phyloP scores from a whole-genome alignment of 1,140 invertebrate genomes.

The Harlomillsia oculata region DNA sequence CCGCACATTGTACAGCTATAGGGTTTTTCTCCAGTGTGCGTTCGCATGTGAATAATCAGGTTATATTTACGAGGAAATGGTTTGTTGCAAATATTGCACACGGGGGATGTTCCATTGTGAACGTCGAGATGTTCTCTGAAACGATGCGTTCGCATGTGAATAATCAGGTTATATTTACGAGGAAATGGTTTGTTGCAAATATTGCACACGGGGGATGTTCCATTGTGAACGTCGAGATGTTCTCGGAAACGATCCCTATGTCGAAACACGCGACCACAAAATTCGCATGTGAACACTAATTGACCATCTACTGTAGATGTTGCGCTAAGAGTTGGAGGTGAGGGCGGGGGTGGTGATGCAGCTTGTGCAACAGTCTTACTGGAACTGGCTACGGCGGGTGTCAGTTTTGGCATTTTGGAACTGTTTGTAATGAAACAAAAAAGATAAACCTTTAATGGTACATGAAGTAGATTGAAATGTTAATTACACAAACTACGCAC shows the following conservation, averaged over 20 bases:
- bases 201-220: not conserved
- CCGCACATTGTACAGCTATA: slow-evolving; percentile 53
- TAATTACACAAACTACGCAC: too few species aligned
- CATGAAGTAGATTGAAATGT: too few species aligned
- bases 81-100: not conserved
- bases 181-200: slow-evolving; percentile 16
- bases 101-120: not conserved
- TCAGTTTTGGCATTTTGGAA: too few species aligned
- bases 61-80: slow-evolving; percentile 6
- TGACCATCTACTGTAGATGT: too few species aligned
- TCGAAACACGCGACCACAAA: not conserved
- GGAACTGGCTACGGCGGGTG: too few species aligned
- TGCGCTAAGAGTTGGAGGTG: too few species aligned
- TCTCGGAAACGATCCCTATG: slow-evolving; percentile 1
- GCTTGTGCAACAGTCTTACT: too few species aligned
- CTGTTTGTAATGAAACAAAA: too few species aligned
- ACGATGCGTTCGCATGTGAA: slow-evolving; percentile 41
- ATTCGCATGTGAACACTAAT: not conserved
- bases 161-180: slow-evolving; percentile 3
- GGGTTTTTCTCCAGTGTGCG: slow-evolving; percentile 57
- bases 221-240: slow-evolving; percentile 9
- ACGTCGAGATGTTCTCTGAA: not conserved
- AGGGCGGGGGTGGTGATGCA: too few species aligned
- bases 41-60: slow-evolving; percentile 38
- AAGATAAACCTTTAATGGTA: too few species aligned